Conservation (phyloP, 2,888 invertebrate species). For the Orgyia antiqua region DNA sequence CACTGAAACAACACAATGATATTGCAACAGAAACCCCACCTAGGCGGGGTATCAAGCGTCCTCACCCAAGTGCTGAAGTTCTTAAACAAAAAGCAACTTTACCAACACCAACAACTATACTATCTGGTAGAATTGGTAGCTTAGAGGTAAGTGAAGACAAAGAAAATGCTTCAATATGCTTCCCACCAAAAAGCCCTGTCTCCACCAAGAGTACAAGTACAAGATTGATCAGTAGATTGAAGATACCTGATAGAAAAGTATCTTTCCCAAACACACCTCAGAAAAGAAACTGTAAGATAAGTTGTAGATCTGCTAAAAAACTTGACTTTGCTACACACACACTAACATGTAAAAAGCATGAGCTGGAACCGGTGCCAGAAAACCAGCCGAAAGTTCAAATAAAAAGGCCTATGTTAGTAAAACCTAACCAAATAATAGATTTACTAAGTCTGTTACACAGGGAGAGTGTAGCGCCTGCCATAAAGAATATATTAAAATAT, state of each 20-base stretch:
- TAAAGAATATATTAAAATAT: conserved; percentile 54
- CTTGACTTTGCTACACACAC: conserved; percentile 63
- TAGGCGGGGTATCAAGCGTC: conserved; percentile 52
- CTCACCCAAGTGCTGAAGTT: conserved; percentile 41
- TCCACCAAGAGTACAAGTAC: conserved; percentile 22
- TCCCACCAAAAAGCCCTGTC: conserved; percentile 18
- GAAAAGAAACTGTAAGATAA: conserved; percentile 54
- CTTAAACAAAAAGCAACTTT: conserved; percentile 31
- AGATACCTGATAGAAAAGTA: conserved; percentile 31
- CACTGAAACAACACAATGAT: conserved; percentile 24
- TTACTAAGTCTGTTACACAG: conserved; percentile 54
- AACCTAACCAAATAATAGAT: conserved; percentile 60
- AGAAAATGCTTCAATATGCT: conserved; percentile 29
- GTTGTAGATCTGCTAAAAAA: conserved; percentile 50
- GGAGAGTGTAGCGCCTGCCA: conserved; percentile 42
- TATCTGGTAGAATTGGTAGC: conserved; percentile 58
- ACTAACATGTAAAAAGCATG: conserved; percentile 51
- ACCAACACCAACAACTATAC: conserved; percentile 60
- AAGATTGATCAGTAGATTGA: conserved; percentile 23
- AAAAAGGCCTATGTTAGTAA: conserved; percentile 37
- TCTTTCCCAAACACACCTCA: conserved; percentile 63
- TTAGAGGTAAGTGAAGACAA: conserved; percentile 55
- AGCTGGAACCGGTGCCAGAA: conserved; percentile 36
- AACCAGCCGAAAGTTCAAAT: conserved; percentile 29
- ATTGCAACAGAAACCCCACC: conserved; percentile 38